Percentiles rank a stretch among this genome's conserved stretches.
These are phyloP conservation scores for Amblyteles armatorius DNA, from an alignment of 2,888 invertebrate genomes.

Conservation along the genomic window DNA sequence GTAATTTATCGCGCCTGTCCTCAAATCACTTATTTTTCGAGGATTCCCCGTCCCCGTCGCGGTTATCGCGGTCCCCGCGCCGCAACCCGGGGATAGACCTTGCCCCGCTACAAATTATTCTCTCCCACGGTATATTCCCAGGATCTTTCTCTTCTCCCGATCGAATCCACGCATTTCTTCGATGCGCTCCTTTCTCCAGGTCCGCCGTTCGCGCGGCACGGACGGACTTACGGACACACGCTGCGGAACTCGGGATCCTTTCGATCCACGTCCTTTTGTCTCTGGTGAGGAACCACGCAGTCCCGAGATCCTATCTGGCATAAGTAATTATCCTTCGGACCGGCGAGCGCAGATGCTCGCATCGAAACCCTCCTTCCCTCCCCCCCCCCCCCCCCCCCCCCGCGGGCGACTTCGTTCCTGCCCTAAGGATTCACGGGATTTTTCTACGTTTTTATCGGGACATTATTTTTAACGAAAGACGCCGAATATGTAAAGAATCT, in stretches of 20 bases:
- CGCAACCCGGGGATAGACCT: not conserved
- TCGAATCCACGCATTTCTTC: constrained; percentile 64
- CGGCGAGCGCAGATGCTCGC: constrained; percentile 54
- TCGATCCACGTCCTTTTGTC: constrained; percentile 80
- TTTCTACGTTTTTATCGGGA: constrained; percentile 17
- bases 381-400: not conserved
- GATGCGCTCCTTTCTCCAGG: constrained; percentile 68
- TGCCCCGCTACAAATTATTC: constrained; percentile 50
- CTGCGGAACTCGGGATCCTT: constrained; percentile 55
- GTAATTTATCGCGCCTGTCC: constrained; percentile 62
- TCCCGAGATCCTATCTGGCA: constrained; percentile 83
- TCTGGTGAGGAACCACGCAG: constrained; percentile 75
- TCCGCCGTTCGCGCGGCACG: constrained; percentile 46
- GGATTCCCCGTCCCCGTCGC: constrained; percentile 27
- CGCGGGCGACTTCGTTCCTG: constrained; percentile 22
- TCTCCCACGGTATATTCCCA: constrained; percentile 62
- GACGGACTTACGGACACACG: constrained; percentile 25
- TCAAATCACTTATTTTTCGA: constrained; percentile 58
- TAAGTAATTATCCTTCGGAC: constrained; percentile 83
- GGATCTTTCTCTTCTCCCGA: constrained; percentile 51
- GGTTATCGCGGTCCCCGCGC: constrained; percentile 14
- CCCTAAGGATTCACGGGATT: constrained; percentile 53
- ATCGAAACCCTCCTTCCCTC: constrained; percentile 1
- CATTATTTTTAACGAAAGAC: constrained; percentile 5
- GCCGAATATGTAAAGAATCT: not conserved